Conservation (phyloP, 2,797 vertebrate genomes). For the Oreortyx pictus region DNA sequence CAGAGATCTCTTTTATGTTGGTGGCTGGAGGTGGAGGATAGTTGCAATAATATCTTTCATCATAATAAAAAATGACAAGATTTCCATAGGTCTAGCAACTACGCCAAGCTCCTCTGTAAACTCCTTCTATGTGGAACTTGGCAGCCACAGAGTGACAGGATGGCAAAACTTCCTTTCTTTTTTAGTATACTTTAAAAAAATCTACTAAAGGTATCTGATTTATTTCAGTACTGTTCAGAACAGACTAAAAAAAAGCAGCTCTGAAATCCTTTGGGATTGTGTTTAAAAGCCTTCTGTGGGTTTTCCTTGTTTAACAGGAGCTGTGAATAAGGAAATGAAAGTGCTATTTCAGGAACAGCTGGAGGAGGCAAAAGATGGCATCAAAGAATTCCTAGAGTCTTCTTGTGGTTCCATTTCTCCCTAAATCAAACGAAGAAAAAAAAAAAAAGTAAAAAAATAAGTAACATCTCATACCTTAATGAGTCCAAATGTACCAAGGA, state of each 20-base stretch:
- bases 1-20: neutral
- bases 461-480: neutral
- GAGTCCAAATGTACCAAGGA: neutral
- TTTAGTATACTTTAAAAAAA: neutral
- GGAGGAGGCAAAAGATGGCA: neutral
- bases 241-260: neutral
- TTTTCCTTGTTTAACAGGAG: conserved; percentile 2
- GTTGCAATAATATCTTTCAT: conserved; percentile 1
- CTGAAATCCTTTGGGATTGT: neutral
- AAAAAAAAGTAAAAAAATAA: neutral
- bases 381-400: neutral
- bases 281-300: neutral
- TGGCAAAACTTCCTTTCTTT: neutral
- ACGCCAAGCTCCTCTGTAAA: neutral
- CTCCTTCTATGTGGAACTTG: conserved; percentile 7
- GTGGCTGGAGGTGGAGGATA: neutral
- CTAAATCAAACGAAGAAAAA: neutral
- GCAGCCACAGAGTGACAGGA: neutral
- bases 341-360: neutral
- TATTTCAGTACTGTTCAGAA: neutral
- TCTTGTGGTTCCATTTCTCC: neutral
- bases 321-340: conserved; percentile 1
- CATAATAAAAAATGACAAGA: neutral
- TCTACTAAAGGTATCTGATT: neutral
- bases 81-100: neutral